Evolutionary conservation across 2,113 vertebrate species (phyloP), one percentile per base, ranked within the genome.

Genomic region (Dendrocopos noguchii): DNA sequence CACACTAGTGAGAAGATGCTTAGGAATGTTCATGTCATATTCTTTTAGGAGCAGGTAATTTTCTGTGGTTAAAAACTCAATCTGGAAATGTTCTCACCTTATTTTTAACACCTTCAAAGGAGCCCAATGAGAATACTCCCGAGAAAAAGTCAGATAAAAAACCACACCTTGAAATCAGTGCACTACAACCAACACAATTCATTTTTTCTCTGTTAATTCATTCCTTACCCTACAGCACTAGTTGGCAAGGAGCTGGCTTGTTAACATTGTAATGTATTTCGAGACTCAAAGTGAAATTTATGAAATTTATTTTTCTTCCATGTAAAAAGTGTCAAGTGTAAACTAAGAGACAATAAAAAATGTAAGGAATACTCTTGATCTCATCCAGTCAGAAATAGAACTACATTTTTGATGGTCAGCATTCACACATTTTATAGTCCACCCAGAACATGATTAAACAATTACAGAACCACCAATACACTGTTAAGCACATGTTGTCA

Each of bases 101-200:
- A 67, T 74, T 74, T 84, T 77, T 61, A 81, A 68, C 31, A 64
- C 19, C 8, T 20, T 2, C 75, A 44, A 66, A 61, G 76, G 3
- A 4, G 22, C 2, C 3, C 8, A 6, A 53, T 42, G 53, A 70
- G 91, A 80, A 53, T n/a, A 21, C 4, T 66, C 4, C 0, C 11
- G 67, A 74, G 39, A 2, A 77, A 82, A 74, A 82, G 70, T 34
- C 20, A 46, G 28, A 60, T 44, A 5, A 5, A 53, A 92, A 79
- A 52, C 0, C 8, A 31, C 27, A 80, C 12, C 22, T 78, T 75
- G 33, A 74, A 93, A 72, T 57, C 52, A 53, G 4, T 42, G 11
- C 24, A 8, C 27, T 71, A 31, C 1, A 10, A 56, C 4, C 0
- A 0, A 61, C 14, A 71, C 17, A 80, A 60, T 56, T 15, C 8